Conservation (phyloP, 2,888 invertebrate species). For the Eilema griseolum region DNA sequence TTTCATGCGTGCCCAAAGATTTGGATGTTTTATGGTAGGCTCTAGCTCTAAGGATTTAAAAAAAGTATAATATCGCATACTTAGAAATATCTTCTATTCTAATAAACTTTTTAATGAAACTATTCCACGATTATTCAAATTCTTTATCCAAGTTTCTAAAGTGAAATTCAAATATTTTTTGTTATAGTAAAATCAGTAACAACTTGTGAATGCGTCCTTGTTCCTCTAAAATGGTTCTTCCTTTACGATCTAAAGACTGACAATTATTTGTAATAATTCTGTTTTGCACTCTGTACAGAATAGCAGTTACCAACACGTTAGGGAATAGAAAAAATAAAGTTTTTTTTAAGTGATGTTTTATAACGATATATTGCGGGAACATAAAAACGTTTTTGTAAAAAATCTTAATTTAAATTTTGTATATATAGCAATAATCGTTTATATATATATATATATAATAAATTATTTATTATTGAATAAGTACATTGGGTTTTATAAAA, state of each 20-base stretch:
- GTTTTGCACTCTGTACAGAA: constrained; percentile 26
- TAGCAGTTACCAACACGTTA: constrained; percentile 14
- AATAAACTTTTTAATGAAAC: too few relatives aligned
- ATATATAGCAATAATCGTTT: neutral
- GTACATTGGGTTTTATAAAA: neutral
- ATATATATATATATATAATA: neutral
- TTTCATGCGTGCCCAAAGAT: too few relatives aligned
- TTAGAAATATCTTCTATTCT: too few relatives aligned
- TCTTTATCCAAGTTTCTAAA: neutral
- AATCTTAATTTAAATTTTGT: neutral
- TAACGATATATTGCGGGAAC: neutral
- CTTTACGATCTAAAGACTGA: constrained; percentile 62
- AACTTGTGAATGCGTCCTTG: neutral
- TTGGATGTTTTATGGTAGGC: too few relatives aligned
- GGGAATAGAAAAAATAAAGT: constrained; percentile 1
- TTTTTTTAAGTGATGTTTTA: constrained; percentile 5
- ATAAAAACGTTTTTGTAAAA: constrained; percentile 6
- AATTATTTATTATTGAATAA: neutral
- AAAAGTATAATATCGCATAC: too few relatives aligned
- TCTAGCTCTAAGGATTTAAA: too few relatives aligned
- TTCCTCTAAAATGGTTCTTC: constrained; percentile 48
- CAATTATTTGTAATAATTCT: constrained; percentile 47
- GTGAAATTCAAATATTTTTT: neutral
- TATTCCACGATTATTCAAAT: neutral
- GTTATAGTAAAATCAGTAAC: neutral